Conservation (phyloP, 2,113 vertebrate species). For the Daphoenositta chrysoptera region DNA sequence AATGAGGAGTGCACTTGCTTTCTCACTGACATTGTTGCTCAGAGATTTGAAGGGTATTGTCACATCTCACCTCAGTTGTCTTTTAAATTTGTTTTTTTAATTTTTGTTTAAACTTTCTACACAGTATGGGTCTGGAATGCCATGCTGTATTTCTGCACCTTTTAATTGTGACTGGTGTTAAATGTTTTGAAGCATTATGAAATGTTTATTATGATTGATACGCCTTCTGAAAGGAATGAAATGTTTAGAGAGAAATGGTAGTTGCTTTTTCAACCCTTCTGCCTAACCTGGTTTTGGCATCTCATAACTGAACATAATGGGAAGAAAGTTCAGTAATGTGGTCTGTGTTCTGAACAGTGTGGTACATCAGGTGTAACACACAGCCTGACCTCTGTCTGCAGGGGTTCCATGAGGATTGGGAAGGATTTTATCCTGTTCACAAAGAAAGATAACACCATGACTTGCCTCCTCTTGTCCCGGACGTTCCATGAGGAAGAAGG, state of each 20-base stretch:
- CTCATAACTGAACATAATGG: not conserved
- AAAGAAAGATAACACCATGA: conserved; percentile 87
- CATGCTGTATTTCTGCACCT: accelerated
- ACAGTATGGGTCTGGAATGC: not conserved
- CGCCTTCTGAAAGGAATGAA: not conserved
- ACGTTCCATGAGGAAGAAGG: conserved; percentile 98
- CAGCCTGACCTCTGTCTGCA: conserved; percentile 54
- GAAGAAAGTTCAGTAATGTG: not conserved
- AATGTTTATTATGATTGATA: too few species aligned
- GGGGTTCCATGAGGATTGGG: conserved; percentile 97
- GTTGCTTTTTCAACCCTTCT: not conserved
- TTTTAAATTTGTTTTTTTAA: not conserved
- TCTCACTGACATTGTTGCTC: not conserved
- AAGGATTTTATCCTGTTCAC: conserved; percentile 98
- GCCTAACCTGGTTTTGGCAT: not conserved
- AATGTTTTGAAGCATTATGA: not conserved
- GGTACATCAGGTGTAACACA: not conserved
- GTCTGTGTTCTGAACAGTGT: not conserved
- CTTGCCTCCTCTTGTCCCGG: conserved; percentile 93
- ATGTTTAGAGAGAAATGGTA: not conserved
- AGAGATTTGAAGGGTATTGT: not conserved
- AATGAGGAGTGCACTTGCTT: not conserved
- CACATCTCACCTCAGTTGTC: not conserved
- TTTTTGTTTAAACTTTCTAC: not conserved
- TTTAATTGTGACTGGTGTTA: not conserved